Conservation (phyloP, 1,140 invertebrate species). For the Diploscapter pachys region DNA sequence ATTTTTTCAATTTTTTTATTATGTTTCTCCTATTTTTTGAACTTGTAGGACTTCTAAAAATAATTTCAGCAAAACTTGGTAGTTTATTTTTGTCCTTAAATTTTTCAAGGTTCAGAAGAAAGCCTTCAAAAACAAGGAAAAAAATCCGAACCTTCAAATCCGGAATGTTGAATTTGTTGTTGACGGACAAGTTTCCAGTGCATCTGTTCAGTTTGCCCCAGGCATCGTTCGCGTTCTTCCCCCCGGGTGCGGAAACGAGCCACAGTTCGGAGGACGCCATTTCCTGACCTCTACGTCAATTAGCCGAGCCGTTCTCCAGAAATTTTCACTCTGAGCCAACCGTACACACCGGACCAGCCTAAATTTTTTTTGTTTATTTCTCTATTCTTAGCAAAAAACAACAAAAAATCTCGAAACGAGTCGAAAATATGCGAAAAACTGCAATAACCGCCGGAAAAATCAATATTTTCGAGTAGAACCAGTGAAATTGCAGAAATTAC, state of each 20-base stretch:
- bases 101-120: no score
- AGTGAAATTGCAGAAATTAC: no score
- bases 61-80: neutral
- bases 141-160: slow-evolving; percentile 79
- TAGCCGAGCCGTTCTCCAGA: no score
- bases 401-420: slow-evolving; percentile 7
- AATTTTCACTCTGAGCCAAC: no score
- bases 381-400: slow-evolving; percentile 2
- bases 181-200: slow-evolving; percentile 74
- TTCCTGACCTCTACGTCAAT: no score
- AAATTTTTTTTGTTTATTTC: slow-evolving; percentile 21
- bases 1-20: neutral
- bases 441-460: neutral
- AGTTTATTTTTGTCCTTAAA: neutral
- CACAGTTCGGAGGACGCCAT: slow-evolving; percentile 74
- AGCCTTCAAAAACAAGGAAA: no score
- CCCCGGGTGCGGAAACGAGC: slow-evolving; percentile 94
- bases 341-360: neutral
- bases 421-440: neutral
- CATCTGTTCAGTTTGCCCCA: slow-evolving; percentile 89
- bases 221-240: slow-evolving; percentile 93
- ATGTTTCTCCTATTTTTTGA: neutral
- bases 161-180: slow-evolving; percentile 95
- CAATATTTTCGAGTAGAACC: neutral
- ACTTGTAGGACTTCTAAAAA: neutral